Evolutionary conservation across 2,113 vertebrate species (phyloP).

Genomic region (Sorex fumeus): DNA sequence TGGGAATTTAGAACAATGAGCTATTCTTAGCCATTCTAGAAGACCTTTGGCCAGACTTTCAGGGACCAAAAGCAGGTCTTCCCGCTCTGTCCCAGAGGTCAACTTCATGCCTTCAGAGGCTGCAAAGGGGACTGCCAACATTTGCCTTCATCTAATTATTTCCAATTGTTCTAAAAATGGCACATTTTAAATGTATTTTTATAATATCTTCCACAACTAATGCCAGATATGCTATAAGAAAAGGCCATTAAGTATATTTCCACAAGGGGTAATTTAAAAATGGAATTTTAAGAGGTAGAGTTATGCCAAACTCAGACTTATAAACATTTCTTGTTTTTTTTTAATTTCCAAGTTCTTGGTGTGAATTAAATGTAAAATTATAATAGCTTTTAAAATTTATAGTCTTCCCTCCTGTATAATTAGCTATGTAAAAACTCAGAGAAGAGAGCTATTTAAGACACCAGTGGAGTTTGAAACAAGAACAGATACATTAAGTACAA

Average conservation of each 20-base stretch:
- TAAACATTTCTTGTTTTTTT: background rate
- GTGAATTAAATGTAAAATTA: slow-evolving; percentile 61
- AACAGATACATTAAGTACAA: slow-evolving; percentile 2
- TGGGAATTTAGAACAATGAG: background rate
- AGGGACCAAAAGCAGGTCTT: background rate
- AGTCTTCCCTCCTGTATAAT: background rate
- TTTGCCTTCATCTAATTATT: background rate
- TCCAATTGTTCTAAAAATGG: background rate
- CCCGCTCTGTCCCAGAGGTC: fast-evolving
- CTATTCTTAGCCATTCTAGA: background rate
- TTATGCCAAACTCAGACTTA: slow-evolving; percentile 32
- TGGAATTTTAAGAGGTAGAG: slow-evolving; percentile 22
- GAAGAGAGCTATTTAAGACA: background rate
- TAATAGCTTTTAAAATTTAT: slow-evolving; percentile 55
- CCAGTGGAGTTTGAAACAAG: background rate
- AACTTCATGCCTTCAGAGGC: no score
- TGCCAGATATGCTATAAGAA: background rate
- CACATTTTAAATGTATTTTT: background rate
- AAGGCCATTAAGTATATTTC: background rate
- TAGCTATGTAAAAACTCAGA: slow-evolving; percentile 36
- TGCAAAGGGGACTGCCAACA: background rate
- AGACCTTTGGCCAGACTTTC: background rate
- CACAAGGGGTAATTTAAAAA: slow-evolving; percentile 53
- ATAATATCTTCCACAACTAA: background rate
- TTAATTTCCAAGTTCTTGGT: background rate